These are phyloP conservation scores for Falcaria lacertinaria DNA, from an alignment of 2,888 invertebrate species.

Conservation along the genomic window DNA sequence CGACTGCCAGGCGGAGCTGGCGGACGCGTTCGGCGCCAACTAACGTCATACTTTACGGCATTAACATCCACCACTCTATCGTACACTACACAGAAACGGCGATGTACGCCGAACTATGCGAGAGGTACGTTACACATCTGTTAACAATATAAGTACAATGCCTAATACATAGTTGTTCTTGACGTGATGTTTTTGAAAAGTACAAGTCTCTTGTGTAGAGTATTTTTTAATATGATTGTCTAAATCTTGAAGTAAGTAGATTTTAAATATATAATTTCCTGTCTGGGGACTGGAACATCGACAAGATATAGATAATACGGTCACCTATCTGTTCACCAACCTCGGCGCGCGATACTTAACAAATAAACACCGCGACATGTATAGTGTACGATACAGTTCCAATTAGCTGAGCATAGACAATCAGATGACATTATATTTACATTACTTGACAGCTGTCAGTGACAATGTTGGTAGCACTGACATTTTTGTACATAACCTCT, in stretches of 20 bases:
- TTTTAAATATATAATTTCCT: no score
- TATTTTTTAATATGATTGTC: not conserved
- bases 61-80: slow-evolving; percentile 15
- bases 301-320: no score
- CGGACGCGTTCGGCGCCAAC: slow-evolving; percentile 58
- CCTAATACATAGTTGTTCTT: not conserved
- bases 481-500: slow-evolving; percentile 57
- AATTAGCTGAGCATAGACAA: slow-evolving; percentile 34
- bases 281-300: no score
- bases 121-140: not conserved
- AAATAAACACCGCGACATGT: not conserved
- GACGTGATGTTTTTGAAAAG: not conserved
- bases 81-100: slow-evolving; percentile 11
- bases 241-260: not conserved
- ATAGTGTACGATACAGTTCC: slow-evolving; percentile 40
- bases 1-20: slow-evolving; percentile 64
- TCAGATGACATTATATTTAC: slow-evolving; percentile 41
- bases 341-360: not conserved
- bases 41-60: slow-evolving; percentile 24
- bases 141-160: not conserved
- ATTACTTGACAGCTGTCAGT: slow-evolving; percentile 32
- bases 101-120: not conserved
- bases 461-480: slow-evolving; percentile 41
- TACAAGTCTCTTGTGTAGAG: not conserved
- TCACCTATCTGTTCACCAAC: no score